These are phyloP conservation scores for Laupala kohalensis DNA, from an alignment of 1,140 invertebrate species.

Conservation along the genomic window DNA sequence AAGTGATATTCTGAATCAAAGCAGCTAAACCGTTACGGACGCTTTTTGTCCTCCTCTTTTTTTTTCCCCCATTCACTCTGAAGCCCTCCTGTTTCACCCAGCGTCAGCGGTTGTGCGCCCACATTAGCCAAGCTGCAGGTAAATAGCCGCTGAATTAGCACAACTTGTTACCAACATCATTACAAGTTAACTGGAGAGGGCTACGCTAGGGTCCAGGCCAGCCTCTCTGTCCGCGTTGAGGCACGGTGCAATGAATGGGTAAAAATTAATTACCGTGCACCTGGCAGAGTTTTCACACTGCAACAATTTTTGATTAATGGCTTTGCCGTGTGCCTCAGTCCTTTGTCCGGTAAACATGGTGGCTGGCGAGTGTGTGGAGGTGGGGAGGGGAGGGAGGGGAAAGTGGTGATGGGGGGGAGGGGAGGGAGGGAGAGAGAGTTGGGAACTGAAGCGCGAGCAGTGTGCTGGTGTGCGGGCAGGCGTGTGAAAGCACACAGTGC, in stretches of 20 bases:
- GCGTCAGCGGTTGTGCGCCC: too few species aligned
- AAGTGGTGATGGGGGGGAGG: neutral
- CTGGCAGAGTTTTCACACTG: neutral
- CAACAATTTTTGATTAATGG: neutral
- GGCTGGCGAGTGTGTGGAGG: neutral
- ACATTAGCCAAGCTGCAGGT: neutral
- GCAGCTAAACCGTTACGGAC: neutral
- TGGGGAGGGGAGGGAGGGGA: too few species aligned
- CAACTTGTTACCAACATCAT: neutral
- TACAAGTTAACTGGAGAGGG: neutral
- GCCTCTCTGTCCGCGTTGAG: neutral
- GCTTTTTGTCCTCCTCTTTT: too few species aligned
- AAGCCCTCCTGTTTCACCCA: too few species aligned
- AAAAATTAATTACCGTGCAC: neutral
- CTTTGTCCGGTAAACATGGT: neutral
- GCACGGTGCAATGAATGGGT: neutral
- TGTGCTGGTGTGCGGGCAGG: neutral
- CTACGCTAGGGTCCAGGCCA: neutral
- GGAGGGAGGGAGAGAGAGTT: too few species aligned
- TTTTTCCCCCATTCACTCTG: too few species aligned
- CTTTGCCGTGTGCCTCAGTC: neutral
- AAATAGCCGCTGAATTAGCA: neutral
- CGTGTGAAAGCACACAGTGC: neutral
- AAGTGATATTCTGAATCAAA: neutral
- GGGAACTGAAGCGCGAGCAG: too few species aligned